Conservation (phyloP, 2,113 vertebrate genomes). For the Heterocephalus glaber region DNA sequence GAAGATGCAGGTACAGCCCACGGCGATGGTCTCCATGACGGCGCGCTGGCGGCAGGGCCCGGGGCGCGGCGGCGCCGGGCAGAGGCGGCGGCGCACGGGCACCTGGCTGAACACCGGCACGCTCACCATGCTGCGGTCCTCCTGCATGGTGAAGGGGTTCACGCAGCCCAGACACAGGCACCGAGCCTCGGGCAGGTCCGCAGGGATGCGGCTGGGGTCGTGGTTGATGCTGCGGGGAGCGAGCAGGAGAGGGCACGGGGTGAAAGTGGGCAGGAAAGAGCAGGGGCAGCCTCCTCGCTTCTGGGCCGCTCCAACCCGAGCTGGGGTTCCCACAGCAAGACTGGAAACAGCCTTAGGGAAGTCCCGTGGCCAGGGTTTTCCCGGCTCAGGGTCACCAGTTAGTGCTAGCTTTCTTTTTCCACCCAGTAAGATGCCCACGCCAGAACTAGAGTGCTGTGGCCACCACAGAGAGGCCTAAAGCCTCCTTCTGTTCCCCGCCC, state of each 20-base stretch:
- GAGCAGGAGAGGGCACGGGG: background rate
- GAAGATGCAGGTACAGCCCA: slow-evolving; percentile 93
- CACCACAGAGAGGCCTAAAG: background rate
- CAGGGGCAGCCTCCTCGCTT: background rate
- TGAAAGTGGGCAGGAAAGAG: fast-evolving
- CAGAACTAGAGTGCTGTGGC: background rate
- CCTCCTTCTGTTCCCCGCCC: no score
- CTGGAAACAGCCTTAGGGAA: background rate
- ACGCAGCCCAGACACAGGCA: slow-evolving; percentile 90
- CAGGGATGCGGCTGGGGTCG: slow-evolving; percentile 85
- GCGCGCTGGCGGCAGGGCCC: slow-evolving; percentile 62
- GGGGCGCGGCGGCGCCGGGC: slow-evolving; percentile 49
- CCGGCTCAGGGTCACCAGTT: background rate
- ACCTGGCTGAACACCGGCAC: slow-evolving; percentile 91
- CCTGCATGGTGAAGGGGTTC: slow-evolving; percentile 92
- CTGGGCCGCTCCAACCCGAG: fast-evolving
- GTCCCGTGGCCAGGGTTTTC: background rate
- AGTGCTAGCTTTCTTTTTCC: background rate
- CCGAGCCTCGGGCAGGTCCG: slow-evolving; percentile 88
- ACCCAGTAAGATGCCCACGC: background rate
- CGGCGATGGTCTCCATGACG: slow-evolving; percentile 91
- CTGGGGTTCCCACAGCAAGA: background rate
- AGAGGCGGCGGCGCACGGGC: slow-evolving; percentile 88
- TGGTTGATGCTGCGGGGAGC: slow-evolving; percentile 88
- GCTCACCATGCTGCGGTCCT: slow-evolving; percentile 91